These are phyloP conservation scores for Pecten maximus DNA, from an alignment of 2,888 invertebrate genomes.

Conservation along the genomic window DNA sequence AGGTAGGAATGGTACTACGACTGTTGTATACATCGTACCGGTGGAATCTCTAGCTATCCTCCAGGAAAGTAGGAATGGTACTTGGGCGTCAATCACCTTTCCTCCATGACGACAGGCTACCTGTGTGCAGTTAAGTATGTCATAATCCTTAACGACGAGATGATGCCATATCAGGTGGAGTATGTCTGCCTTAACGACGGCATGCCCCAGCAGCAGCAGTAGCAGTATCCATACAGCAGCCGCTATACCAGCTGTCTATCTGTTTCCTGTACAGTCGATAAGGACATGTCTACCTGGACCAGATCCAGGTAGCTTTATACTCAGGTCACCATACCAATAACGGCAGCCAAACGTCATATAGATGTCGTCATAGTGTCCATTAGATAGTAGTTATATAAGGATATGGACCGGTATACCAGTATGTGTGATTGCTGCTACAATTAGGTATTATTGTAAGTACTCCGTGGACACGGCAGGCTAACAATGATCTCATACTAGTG, in stretches of 20 bases:
- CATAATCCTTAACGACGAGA: neutral
- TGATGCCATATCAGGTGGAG: neutral
- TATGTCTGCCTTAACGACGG: neutral
- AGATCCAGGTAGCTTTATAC: neutral
- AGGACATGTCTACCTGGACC: neutral
- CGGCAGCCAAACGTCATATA: neutral
- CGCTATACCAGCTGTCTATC: neutral
- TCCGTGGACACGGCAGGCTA: neutral
- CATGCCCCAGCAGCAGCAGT: neutral
- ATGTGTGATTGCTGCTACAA: neutral
- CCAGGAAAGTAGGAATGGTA: neutral
- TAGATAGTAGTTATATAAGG: neutral
- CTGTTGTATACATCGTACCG: no score
- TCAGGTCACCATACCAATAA: neutral
- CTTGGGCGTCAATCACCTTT: neutral
- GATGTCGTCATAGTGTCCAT: neutral
- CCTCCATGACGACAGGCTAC: neutral
- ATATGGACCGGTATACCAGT: neutral
- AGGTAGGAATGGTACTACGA: neutral
- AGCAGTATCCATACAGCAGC: neutral
- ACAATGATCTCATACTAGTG: neutral
- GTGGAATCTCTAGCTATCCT: no score
- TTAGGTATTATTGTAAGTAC: neutral
- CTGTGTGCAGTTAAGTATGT: neutral
- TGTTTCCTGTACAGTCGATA: slow-evolving; percentile 3